Conservation (phyloP, 2,797 vertebrate genomes). For the Trachops cirrhosus region DNA sequence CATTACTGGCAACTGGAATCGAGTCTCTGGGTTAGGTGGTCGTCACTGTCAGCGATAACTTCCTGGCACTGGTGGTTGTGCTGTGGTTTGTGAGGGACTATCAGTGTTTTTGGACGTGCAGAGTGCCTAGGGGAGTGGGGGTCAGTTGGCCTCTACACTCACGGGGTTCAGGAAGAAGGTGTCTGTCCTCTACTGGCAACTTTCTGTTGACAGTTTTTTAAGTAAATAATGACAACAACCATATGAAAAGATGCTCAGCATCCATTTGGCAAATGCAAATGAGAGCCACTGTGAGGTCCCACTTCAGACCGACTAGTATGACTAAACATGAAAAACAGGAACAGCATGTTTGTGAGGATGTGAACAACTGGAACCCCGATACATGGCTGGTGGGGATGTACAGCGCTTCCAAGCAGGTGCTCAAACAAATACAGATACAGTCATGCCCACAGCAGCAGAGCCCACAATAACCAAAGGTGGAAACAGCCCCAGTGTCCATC, state of each 20-base stretch:
- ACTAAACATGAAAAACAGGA: background rate
- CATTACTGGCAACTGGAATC: background rate
- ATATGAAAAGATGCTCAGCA: background rate
- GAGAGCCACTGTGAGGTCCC: too few relatives aligned
- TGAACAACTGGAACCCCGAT: background rate
- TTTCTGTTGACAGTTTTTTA: background rate
- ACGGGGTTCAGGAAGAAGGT: background rate
- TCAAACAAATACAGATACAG: background rate
- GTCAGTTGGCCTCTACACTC: background rate
- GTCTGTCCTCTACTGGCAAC: background rate
- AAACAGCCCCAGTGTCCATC: background rate
- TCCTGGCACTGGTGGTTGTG: background rate
- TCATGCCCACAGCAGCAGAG: too few relatives aligned
- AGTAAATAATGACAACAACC: background rate
- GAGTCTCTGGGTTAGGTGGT: background rate
- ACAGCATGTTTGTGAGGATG: background rate
- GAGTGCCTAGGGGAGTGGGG: background rate
- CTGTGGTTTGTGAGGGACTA: background rate
- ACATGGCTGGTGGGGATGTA: background rate
- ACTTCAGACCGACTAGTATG: background rate
- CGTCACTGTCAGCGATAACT: background rate
- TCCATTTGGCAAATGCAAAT: background rate
- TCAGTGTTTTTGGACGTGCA: too few relatives aligned
- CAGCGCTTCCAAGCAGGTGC: background rate
- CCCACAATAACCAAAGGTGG: background rate